A percentile compares a stretch with the other conserved stretches of the same genome.
Conservation (phyloP, 2,113 vertebrate genomes). For the Rissa tridactyla region DNA sequence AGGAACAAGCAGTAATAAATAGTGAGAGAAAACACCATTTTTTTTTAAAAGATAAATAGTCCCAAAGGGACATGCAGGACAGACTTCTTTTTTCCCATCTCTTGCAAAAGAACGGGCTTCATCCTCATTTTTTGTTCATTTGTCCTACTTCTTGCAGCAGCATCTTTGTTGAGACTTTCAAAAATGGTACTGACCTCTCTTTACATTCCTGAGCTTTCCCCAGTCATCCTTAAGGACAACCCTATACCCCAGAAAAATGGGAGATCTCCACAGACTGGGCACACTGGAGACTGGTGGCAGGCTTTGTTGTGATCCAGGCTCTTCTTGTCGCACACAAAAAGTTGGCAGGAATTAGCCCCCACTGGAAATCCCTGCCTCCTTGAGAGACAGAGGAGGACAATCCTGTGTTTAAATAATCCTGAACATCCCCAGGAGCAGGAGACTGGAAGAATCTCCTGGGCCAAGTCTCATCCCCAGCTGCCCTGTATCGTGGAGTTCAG, state of each 20-base stretch:
- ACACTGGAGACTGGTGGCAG: background rate
- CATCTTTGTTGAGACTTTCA: background rate
- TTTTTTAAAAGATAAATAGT: background rate
- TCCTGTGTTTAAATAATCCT: background rate
- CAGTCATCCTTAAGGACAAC: background rate
- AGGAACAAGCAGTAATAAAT: background rate
- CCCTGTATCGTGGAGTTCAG: background rate
- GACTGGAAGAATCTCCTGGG: background rate
- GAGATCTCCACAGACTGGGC: background rate
- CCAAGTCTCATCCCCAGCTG: background rate
- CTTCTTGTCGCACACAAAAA: background rate
- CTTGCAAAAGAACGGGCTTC: background rate
- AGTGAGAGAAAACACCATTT: background rate
- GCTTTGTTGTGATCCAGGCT: background rate
- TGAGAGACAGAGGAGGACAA: background rate
- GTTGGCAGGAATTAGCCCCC: background rate
- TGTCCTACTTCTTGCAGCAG: conserved; percentile 11
- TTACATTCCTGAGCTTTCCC: background rate
- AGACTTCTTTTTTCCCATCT: background rate
- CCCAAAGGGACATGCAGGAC: background rate
- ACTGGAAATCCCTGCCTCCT: background rate
- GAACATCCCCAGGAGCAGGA: background rate
- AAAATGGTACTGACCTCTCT: background rate
- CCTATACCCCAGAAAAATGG: background rate
- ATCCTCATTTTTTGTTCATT: background rate